Percentiles rank a stretch among this genome's conserved stretches.
phyloP scores from a whole-genome alignment of 2,113 vertebrate species.

The Cinclus cinclus region DNA sequence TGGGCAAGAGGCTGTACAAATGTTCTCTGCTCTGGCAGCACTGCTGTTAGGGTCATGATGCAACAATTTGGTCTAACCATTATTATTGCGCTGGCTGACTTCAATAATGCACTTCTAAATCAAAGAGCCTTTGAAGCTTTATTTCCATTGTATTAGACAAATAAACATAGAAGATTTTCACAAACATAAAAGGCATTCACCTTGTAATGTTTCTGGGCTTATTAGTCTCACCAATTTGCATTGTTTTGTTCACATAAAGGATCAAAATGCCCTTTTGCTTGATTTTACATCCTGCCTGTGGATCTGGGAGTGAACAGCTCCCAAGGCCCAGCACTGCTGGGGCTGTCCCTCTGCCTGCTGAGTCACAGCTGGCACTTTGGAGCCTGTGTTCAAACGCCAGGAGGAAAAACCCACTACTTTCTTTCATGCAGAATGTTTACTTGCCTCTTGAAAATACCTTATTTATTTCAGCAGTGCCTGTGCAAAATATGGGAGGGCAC shows the following conservation, averaged over 20 bases:
- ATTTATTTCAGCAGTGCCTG: not conserved
- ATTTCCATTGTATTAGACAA: constrained; percentile 52
- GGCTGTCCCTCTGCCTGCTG: not conserved
- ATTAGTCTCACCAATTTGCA: constrained; percentile 54
- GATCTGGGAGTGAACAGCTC: not conserved
- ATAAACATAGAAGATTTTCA: constrained; percentile 47
- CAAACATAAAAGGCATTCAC: constrained; percentile 47
- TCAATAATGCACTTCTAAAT: constrained; percentile 33
- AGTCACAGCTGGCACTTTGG: constrained; percentile 7
- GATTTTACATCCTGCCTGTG: not conserved
- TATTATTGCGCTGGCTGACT: not conserved
- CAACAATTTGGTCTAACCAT: constrained; percentile 24
- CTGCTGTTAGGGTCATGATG: not conserved
- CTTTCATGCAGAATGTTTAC: not conserved
- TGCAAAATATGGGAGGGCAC: not conserved
- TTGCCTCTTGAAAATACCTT: not conserved
- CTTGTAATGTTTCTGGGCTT: constrained; percentile 50
- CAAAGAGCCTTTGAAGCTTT: constrained; percentile 54
- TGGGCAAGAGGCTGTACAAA: not conserved
- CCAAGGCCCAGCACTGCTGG: not conserved
- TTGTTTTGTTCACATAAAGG: constrained; percentile 67
- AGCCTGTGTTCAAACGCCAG: not conserved
- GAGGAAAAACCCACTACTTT: constrained; percentile 1
- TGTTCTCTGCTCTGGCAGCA: not conserved
- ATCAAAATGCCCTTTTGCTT: constrained; percentile 60